A percentile compares a stretch with the other conserved stretches of the same genome.
Conservation (phyloP, 2,113 vertebrate species). For the Embiotoca jacksoni region DNA sequence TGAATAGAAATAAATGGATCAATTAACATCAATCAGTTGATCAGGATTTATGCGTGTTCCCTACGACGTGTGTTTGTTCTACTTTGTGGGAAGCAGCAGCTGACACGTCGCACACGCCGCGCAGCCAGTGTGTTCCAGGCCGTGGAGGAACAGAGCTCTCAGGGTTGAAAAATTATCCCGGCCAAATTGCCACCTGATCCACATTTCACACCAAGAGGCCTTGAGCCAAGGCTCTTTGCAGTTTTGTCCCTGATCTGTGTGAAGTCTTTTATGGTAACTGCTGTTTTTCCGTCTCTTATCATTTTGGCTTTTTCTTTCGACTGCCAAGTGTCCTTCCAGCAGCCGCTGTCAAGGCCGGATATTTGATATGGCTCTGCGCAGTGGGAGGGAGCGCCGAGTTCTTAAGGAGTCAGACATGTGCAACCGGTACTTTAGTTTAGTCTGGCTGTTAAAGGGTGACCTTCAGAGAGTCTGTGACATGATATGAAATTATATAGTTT, state of each 20-base stretch:
- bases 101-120: too few relatives aligned
- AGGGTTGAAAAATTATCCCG: neutral
- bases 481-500: neutral
- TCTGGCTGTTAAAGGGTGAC: neutral
- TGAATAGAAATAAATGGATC: too few relatives aligned
- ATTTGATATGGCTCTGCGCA: constrained; percentile 51
- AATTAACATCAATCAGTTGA: too few relatives aligned
- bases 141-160: neutral
- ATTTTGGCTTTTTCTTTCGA: neutral
- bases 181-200: neutral
- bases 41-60: too few relatives aligned
- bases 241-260: neutral
- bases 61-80: too few relatives aligned
- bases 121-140: too few relatives aligned
- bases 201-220: rapidly evolving
- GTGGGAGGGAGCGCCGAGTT: constrained; percentile 42
- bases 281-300: neutral
- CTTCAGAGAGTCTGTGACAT: constrained; percentile 2
- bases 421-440: neutral
- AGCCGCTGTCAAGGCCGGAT: constrained; percentile 32
- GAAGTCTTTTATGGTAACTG: neutral
- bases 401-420: constrained; percentile 53
- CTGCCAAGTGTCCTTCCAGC: neutral
- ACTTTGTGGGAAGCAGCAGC: neutral
- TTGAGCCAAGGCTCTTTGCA: neutral